Base-by-base conservation (phyloP, 2,797 vertebrate genomes). In the Coilia nasus region DNA sequence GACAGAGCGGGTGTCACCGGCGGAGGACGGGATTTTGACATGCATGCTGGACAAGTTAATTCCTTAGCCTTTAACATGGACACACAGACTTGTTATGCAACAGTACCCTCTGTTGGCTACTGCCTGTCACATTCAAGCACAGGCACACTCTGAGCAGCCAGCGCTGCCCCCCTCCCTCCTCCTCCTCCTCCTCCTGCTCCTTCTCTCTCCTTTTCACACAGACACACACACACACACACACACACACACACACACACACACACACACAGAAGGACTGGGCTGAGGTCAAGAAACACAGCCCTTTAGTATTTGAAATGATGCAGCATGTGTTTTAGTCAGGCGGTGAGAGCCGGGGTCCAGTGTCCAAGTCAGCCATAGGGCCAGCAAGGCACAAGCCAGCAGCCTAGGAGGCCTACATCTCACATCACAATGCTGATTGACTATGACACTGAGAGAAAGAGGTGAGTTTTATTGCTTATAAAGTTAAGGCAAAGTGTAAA, bases 71-170 rank as follows among this genome's bases (percentile, higher is more conserved):
- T 50, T 59, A 80, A 17, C 57, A 78, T 84, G 82, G 87, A 46
- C 83, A 71, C n/a, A 81, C 85, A 81, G 87, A 94, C 90, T 93
- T 85, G 91, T 92, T 90, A 93, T 93, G 90, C 95, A 95, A 95
- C 93, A 96, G 90, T 93, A 87, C 95, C 95, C 95, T 95, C 95
- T 96, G 85, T 92, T 93, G 95, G 95, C 85, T 56, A 84, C 84
- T 86, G 82, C 60, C 25, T 84, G 90, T 90, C 85, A 94, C 90
- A 88, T 86, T 87, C 89, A 89, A 87, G 86, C 84, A 64, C 57
- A 88, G 84, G 46, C 82, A 71, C 35, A 75, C 44, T 84, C 25
- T 82, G 31, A 75, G 47, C 85, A 46, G 56, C 81, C 46, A 57
- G 31, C 44, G 35, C 44, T 47, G 50, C 35, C 41, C 44, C 81